phyloP scores from a whole-genome alignment of 1,140 invertebrate genomes.

The Tetragonula clypearis region DNA sequence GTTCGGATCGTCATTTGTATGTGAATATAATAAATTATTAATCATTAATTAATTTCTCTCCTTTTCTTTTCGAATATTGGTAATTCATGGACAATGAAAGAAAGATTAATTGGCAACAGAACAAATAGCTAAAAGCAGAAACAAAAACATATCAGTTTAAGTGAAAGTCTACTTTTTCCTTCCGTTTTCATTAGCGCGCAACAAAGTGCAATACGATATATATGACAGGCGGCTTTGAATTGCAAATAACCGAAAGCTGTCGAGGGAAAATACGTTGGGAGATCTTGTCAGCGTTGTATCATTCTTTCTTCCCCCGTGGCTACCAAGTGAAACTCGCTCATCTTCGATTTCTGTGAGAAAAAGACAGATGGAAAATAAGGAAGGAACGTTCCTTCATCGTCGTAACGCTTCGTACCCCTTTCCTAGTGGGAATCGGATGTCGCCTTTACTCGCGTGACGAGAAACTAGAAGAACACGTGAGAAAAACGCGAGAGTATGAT shows the following conservation, averaged over 20 bases:
- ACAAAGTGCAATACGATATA: slow-evolving; percentile 1
- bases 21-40: not conserved
- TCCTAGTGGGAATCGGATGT: slow-evolving; percentile 62
- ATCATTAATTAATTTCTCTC: too few relatives aligned
- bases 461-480: slow-evolving; percentile 54
- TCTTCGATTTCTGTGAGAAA: slow-evolving; percentile 23
- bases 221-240: slow-evolving; percentile 32
- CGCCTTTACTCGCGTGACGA: slow-evolving; percentile 63
- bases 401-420: slow-evolving; percentile 29
- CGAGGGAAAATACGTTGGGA: slow-evolving; percentile 4
- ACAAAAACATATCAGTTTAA: not conserved
- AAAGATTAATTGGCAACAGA: not conserved
- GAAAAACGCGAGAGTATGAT: slow-evolving; percentile 59
- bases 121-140: not conserved
- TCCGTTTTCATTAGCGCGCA: slow-evolving; percentile 36
- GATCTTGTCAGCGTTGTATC: slow-evolving; percentile 13
- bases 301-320: not conserved
- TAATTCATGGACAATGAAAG: not conserved
- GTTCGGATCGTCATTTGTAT: not conserved
- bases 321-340: not conserved
- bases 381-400: slow-evolving; percentile 8
- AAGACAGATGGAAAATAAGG: slow-evolving; percentile 50
- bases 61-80: not conserved
- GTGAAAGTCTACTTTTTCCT: slow-evolving; percentile 39
- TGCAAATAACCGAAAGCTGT: slow-evolving; percentile 23